These are phyloP conservation scores for Pentalonia nigronervosa DNA, from an alignment of 1,140 invertebrate genomes.

Conservation along the genomic window DNA sequence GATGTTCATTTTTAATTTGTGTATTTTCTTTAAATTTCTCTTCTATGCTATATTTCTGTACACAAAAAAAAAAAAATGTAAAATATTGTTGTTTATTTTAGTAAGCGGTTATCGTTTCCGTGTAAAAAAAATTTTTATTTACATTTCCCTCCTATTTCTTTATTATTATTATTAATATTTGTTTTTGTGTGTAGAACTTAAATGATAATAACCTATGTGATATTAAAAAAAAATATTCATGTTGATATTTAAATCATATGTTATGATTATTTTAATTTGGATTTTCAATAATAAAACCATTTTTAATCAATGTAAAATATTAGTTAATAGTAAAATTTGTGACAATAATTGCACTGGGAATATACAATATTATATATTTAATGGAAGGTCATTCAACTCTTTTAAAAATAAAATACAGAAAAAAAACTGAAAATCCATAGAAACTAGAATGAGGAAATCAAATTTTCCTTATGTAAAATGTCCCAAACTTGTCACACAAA, in stretches of 20 bases:
- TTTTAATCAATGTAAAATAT: neutral
- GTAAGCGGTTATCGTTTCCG: neutral
- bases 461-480: neutral
- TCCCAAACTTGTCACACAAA: neutral
- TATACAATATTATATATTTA: neutral
- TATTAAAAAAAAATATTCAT: conserved; percentile 45
- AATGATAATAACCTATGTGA: conserved; percentile 46
- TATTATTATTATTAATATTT: conserved; percentile 31
- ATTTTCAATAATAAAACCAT: conserved; percentile 27
- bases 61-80: conserved; percentile 27
- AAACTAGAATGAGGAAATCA: neutral
- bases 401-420: neutral
- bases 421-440: neutral
- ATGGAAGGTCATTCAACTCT: neutral
- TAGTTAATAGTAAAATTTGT: neutral
- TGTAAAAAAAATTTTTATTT: conserved; percentile 45
- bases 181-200: conserved; percentile 25
- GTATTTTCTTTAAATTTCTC: conserved; percentile 14
- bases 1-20: conserved; percentile 16
- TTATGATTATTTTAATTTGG: conserved; percentile 23
- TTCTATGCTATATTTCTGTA: conserved; percentile 8
- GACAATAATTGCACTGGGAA: neutral
- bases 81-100: conserved; percentile 52
- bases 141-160: neutral
- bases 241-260: conserved; percentile 36